Evolutionary conservation across 2,888 invertebrate species (phyloP), one percentile per base, ranked within the genome.

Genomic region (Hoplodrina blanda): DNA sequence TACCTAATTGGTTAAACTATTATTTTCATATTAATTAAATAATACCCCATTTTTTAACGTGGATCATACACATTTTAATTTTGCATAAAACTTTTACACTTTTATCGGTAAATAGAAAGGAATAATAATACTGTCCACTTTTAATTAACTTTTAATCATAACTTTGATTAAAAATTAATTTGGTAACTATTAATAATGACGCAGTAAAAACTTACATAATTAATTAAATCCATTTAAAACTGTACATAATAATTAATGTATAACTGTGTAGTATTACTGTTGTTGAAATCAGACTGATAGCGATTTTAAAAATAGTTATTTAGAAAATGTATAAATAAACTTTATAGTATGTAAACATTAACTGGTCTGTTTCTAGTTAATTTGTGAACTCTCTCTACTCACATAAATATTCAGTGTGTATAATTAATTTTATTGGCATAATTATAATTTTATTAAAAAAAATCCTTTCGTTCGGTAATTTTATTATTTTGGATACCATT

Each of bases 201-300:
- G 25, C 41, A 63, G 15, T 56, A 11, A 61, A 60, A 46, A 46
- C 46, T 5, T 56, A 53, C 46, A 19, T 46, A 13, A 44, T 25
- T 17, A 54, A 59, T 46, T 52, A 69, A 62, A 61, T 65, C 53
- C 57, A 64, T 57, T 52, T 64, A 52, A 69, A 77, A 68, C 55
- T 86, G 80, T 85, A 86, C 37, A 81, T 73, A 78, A 63, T 80
- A 69, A 30, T 71, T 13, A 55, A 11, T 61, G 75, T 77, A 70
- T 87, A 87, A 87, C 64, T 76, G 55, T 76, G 75, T 84, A 84
- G 85, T 11, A 76, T 89, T 85, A 91, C 81, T 88, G 89, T 90
- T 93, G 91, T 92, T 93, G 86, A 91, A 87, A 89, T 90, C 95
- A 93, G 94, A 95, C 94, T 95, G 94, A 95, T 94, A 94, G 92